phyloP scores from a whole-genome alignment of 2,797 vertebrate genomes.

The Pristis pectinata region DNA sequence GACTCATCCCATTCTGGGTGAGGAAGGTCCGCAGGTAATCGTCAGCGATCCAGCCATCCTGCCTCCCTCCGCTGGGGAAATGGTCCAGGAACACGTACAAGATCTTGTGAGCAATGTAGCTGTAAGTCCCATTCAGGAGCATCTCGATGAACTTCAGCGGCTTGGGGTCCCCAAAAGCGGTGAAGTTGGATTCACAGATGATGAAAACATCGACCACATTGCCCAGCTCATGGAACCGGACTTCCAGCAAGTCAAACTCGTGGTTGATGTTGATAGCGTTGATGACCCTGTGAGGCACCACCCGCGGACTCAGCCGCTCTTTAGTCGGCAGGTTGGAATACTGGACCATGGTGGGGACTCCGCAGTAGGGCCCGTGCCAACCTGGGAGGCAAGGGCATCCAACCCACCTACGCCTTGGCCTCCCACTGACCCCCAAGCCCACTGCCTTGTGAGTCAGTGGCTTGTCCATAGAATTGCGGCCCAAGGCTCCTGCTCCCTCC shows the following conservation, averaged over 20 bases:
- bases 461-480: slow-evolving; percentile 40
- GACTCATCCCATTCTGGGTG: slow-evolving; percentile 75
- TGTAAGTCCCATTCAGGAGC: slow-evolving; percentile 82
- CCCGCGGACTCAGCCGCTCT: slow-evolving; percentile 79
- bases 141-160: slow-evolving; percentile 79
- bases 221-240: slow-evolving; percentile 83
- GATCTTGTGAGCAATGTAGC: slow-evolving; percentile 88
- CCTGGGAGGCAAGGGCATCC: slow-evolving; percentile 87
- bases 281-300: slow-evolving; percentile 77
- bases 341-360: slow-evolving; percentile 92
- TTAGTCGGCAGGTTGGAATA: slow-evolving; percentile 95
- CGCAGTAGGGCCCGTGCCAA: slow-evolving; percentile 95
- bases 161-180: slow-evolving; percentile 83
- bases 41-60: slow-evolving; percentile 95
- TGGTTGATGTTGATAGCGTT: slow-evolving; percentile 97
- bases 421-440: slow-evolving; percentile 42
- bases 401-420: slow-evolving; percentile 65
- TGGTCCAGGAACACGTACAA: slow-evolving; percentile 94
- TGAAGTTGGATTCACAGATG: slow-evolving; percentile 96
- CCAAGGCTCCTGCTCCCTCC: slow-evolving; percentile 51
- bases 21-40: slow-evolving; percentile 95
- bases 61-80: slow-evolving; percentile 84
- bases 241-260: slow-evolving; percentile 90
- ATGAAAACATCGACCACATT: slow-evolving; percentile 85
- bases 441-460: slow-evolving; percentile 43